A percentile compares a stretch with the other conserved stretches of the same genome.
These are phyloP conservation scores for Entomyzon cyanotis DNA, from an alignment of 2,113 vertebrate genomes.

Conservation along the genomic window DNA sequence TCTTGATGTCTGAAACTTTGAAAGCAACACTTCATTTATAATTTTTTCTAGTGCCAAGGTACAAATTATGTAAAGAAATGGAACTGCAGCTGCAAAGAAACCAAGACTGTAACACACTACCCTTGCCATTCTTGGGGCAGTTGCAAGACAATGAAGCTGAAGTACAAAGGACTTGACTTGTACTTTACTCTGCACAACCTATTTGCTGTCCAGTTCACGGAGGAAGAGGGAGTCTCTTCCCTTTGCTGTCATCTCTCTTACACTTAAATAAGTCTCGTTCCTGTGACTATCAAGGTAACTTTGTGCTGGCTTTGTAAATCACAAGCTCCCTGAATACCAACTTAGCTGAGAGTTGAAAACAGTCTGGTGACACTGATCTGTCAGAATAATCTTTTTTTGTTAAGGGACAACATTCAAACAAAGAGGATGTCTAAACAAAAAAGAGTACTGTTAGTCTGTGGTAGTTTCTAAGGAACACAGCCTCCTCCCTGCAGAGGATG, in stretches of 20 bases:
- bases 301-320: not conserved
- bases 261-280: not conserved
- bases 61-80: constrained; percentile 61
- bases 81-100: constrained; percentile 60
- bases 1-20: constrained; percentile 61
- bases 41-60: constrained; percentile 60
- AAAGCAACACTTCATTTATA: constrained; percentile 75
- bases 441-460: not conserved
- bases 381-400: not conserved
- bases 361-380: not conserved
- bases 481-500: not conserved
- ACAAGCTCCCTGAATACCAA: not conserved
- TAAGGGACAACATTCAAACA: not conserved
- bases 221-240: not conserved
- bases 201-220: not conserved
- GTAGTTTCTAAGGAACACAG: not conserved
- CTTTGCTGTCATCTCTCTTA: not conserved
- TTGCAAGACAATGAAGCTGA: not conserved
- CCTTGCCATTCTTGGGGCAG: not conserved
- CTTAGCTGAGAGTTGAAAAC: not conserved
- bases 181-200: not conserved
- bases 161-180: not conserved
- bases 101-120: not conserved
- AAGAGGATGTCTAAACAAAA: not conserved
- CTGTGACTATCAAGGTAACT: not conserved